Evolutionary conservation across 2,888 invertebrate genomes (phyloP), one percentile per base, ranked within the genome.

Genomic region (Gisinianus flammeolus): DNA sequence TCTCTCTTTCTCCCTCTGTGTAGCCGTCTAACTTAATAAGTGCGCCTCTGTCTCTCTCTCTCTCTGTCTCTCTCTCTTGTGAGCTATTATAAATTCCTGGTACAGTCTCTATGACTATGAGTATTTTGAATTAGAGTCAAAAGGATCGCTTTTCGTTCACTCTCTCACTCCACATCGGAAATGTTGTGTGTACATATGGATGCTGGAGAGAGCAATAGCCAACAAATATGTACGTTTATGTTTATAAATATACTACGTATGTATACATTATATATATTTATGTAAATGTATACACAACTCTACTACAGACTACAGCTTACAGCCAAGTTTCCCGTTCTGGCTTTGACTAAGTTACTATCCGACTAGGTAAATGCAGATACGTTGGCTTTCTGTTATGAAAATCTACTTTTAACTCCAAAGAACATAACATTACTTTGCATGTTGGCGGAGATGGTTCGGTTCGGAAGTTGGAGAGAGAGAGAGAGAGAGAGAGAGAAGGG

Each of bases 11-110:
- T 12, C 35, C 35, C 6, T 35, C 35, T 35, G 35, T 35, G 35
- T 35, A 58, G 58, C 58, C 67, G 66, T 67, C 67, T 67, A 67
- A 67, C 67, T 67, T 67, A 67, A 67, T 67, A 67, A 67, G 67
- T 67, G 26, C 31, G 58, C 12, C 35, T 67, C 31, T 67, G 19
- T 62, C 62, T 62, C 54, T 19, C 54, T 44, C 44, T 16, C 44
- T 44, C 44, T 44, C 44, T 44, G 8, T 44, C 44, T 44, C 44
- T 6, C 44, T 54, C 54, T 54, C 62, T 62, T 26, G 62, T 62
- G 62, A 62, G 62, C 62, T 62, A 62, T 62, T 62, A 62, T 62
- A 62, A 62, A 62, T 62, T 62, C 62, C 24, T 62, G 24, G 28
- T 26, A n/a, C n/a, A n/a, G 35, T 35, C 6, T 35, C 6, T 35